These are phyloP conservation scores for Propithecus deckenii DNA, from an alignment of 2,797 vertebrate genomes.

Conservation along the genomic window DNA sequence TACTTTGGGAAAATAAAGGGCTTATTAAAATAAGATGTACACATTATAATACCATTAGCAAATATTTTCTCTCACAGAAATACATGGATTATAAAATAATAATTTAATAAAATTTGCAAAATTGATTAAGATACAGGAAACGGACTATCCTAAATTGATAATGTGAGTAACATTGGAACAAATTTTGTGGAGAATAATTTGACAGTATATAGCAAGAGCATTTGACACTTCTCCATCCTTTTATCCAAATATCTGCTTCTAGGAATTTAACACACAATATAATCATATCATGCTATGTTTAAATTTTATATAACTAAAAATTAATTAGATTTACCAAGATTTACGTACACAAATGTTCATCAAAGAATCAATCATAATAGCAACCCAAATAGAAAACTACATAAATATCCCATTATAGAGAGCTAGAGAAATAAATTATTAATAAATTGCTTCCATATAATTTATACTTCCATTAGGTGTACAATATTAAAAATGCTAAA, in stretches of 20 bases:
- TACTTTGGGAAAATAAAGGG: background rate
- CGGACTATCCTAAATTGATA: background rate
- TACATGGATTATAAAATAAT: background rate
- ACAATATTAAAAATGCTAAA: background rate
- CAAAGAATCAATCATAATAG: background rate
- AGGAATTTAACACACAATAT: background rate
- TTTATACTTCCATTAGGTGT: background rate
- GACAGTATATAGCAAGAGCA: background rate
- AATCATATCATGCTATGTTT: background rate
- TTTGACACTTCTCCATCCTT: background rate
- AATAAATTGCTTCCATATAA: background rate
- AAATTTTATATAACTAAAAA: background rate
- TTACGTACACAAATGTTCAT: background rate
- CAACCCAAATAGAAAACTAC: background rate
- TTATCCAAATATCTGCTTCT: background rate
- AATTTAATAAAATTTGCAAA: background rate
- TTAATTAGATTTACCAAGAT: background rate
- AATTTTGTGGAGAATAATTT: background rate
- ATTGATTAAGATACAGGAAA: background rate
- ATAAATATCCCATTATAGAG: background rate
- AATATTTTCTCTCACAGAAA: background rate
- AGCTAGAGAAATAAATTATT: background rate
- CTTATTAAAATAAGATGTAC: background rate
- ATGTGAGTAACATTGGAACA: background rate
- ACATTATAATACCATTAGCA: background rate